Base-by-base conservation (phyloP, 2,113 vertebrate species). In the Lepidothrix coronata region DNA sequence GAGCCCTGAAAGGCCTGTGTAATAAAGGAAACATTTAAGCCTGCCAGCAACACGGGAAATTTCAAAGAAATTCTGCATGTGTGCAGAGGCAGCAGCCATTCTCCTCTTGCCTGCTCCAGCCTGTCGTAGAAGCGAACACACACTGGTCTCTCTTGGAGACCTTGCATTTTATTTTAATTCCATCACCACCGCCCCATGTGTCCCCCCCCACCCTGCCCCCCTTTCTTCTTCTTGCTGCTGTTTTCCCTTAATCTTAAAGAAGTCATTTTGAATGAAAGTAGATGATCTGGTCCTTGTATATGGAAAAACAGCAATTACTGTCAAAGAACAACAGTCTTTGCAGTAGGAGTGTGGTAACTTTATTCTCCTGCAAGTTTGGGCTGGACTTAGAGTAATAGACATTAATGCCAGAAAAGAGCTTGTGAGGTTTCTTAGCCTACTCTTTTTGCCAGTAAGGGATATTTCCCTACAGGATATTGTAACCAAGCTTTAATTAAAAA, bases 281-380 rank as follows among this genome's bases (percentile, higher is more conserved):
- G 83, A 87, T 95, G 44, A 92, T 95, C 96, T 93, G 76, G 76
- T 93, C 91, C 88, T 96, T 95, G 88, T 94, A 41, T 96, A 94
- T 78, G 80, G 88, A 81, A 96, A 96, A 96, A 95, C 93, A 87
- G 82, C 76, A 94, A 97, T 94, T 96, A 91, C 73, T 89, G 93
- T 85, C 57, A 92, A 95, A 84, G 92, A 96, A 52, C 85, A 96
- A 68, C 59, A 89, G 77, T 70, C 93, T 94, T 95, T 94, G 96
- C 27, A 92, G 95, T 96, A 75, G 39, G 59, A 95, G 57, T 93
- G 79, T 84, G 83, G 92, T 93, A 96, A 61, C 76, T 95, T 97
- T 94, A 78, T 96, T 97, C 91, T 96, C 58, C 65, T 95, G 49
- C 92, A 96, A 95, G 95, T 96, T 96, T 78, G 88, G 96, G 61